These are phyloP conservation scores for Pelecanoides urinatrix DNA, from an alignment of 2,113 vertebrate genomes.

Conservation along the genomic window DNA sequence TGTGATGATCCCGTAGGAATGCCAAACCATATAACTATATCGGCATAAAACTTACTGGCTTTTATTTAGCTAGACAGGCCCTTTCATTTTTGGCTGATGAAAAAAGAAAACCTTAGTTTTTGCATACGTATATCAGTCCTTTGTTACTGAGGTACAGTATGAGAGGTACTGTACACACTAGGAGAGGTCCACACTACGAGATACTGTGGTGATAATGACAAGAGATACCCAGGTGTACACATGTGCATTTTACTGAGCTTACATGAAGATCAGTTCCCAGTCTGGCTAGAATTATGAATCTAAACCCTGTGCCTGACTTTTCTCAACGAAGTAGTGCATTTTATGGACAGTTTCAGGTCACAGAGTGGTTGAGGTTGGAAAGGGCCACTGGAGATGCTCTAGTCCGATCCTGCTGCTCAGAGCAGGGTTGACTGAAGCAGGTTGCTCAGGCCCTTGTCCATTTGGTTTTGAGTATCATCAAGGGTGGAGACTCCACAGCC, in stretches of 20 bases:
- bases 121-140: accelerated
- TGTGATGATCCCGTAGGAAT: neutral
- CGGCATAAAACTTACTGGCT: neutral
- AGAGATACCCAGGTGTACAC: neutral
- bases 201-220: neutral
- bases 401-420: neutral
- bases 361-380: neutral
- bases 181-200: too few species aligned
- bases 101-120: neutral
- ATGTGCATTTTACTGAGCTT: neutral
- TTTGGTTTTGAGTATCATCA: neutral
- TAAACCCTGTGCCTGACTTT: neutral
- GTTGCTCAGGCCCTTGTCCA: neutral
- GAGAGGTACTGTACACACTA: too few species aligned
- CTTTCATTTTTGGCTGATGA: neutral
- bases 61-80: neutral
- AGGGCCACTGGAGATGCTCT: neutral
- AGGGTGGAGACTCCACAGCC: neutral
- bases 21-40: neutral
- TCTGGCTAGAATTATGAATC: neutral
- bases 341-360: neutral
- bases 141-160: neutral
- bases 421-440: neutral
- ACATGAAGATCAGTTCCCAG: neutral
- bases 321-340: neutral